phyloP scores from a whole-genome alignment of 2,113 vertebrate genomes.

The Speoplatyrhinus poulsoni region DNA sequence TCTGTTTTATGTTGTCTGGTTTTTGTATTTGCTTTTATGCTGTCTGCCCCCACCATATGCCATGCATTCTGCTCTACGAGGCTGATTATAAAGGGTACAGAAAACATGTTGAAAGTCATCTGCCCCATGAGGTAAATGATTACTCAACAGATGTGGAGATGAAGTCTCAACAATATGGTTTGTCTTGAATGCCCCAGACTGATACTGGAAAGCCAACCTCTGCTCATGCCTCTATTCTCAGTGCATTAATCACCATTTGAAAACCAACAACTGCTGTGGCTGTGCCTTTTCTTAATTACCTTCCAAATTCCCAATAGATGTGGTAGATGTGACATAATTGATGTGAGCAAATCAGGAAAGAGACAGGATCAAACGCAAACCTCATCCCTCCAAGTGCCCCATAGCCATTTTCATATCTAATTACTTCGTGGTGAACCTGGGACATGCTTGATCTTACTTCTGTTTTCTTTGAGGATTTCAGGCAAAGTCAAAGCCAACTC shows the following conservation, averaged over 20 bases:
- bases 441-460: slow-evolving; percentile 51
- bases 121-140: slow-evolving; percentile 12
- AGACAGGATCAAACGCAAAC: slow-evolving; percentile 79
- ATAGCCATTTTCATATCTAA: slow-evolving; percentile 81
- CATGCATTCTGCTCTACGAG: neutral
- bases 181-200: slow-evolving; percentile 31
- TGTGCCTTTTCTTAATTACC: slow-evolving; percentile 85
- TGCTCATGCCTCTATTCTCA: slow-evolving; percentile 14
- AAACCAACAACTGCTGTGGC: slow-evolving; percentile 54
- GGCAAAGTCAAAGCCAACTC: slow-evolving; percentile 34
- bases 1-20: neutral
- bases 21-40: neutral
- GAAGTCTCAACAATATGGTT: slow-evolving; percentile 20
- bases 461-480: slow-evolving; percentile 46
- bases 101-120: slow-evolving; percentile 17
- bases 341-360: slow-evolving; percentile 78
- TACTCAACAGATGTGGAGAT: neutral
- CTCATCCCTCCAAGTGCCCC: slow-evolving; percentile 75
- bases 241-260: slow-evolving; percentile 56
- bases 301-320: slow-evolving; percentile 72
- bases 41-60: neutral
- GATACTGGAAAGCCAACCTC: slow-evolving; percentile 20
- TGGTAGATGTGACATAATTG: slow-evolving; percentile 79
- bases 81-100: neutral
- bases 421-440: slow-evolving; percentile 63